Evolutionary conservation across 2,888 invertebrate species (phyloP), one percentile per base, ranked within the genome.

Genomic region (Erannis defoliaria): DNA sequence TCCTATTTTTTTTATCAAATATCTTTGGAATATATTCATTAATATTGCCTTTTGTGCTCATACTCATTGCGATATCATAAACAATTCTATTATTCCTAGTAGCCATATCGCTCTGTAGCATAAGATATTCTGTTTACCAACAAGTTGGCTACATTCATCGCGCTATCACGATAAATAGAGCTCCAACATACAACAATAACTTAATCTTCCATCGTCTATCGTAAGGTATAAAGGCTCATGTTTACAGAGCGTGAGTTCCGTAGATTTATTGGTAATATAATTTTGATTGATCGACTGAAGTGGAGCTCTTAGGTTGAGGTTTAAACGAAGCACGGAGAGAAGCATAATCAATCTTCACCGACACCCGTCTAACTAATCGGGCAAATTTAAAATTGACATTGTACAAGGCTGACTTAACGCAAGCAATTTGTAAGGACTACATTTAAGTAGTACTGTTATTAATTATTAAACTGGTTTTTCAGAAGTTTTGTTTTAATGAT

Each of bases 211-310:
- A 26, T 26, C 26, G 5, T 18, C 16, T 4, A 75, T 85, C 86
- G 84, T 69, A 12, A 26, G 18, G 1, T 72, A 18, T 85, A 85
- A 87, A 83, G 49, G 38, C 1, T 21, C 60, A 14, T 62, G 73
- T 50, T 71, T 73, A 77, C 73, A 70, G 74, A 80, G 80, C 81
- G 80, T 81, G 85, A 84, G 84, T 80, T 68, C 77, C 80, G 82
- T 81, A 88, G 89, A 90, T 91, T 91, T 90, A 91, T 90, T 89
- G 90, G 84, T 89, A 89, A 88, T 90, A 91, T 90, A 90, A 90
- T 91, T 90, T 90, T 90, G 91, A 91, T 91, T 90, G 90, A 91
- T 91, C 84, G 90, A 77, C 78, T 67, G 74, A 76, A 77, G n/a
- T 35, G 35, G 35, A 80, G 71, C 74, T 72, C 75, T 69, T 77